Evolutionary conservation across 2,797 vertebrate genomes (phyloP), one percentile per base, ranked within the genome.

Genomic region (Crenuchus spilurus): DNA sequence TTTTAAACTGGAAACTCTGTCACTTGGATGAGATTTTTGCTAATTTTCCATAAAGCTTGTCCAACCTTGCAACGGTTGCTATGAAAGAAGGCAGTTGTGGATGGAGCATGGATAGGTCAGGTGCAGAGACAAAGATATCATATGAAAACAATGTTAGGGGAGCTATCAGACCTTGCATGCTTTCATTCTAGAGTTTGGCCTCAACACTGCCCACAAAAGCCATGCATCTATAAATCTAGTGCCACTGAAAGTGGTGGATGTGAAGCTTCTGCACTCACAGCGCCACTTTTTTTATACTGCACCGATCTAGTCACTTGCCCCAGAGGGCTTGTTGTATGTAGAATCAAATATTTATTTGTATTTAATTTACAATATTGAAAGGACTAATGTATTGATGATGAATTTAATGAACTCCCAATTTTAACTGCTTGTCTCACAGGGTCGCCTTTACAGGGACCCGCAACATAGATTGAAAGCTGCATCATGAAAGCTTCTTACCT

Each of bases 331-430:
- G 22, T 16, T 54, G 35, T 75, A 37, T 54, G 57, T 55, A 66
- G 60, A 80, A 77, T 75, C 16, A 83, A 78, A 83, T 84, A 86
- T 89, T 88, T 88, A 89, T 88, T 87, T 88, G 80, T 86, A 88
- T 89, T 89, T 76, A 88, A 90, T 89, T 88, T 89, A 90, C 88
- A 80, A 83, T 80, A 84, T 81, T 74, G 81, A 84, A 86, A 91
- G 85, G 75, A 51, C 69, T 84, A 78, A 89, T 85, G 81, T 71
- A 71, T 84, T 86, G 24, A 78, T 20, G 46, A 66, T 71, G 18
- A 51, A 58, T 60, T 54, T 44, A 76, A 31, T 72, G 64, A 51
- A 62, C 68, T 80, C 65, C 48, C 73, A 69, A 48, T 49, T 75
- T 67, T 68, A 63, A 80, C 41, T 6, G 60, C 60, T 75, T 20